Base-by-base conservation (phyloP, 2,797 vertebrate species). In the Cheracebus regulus region DNA sequence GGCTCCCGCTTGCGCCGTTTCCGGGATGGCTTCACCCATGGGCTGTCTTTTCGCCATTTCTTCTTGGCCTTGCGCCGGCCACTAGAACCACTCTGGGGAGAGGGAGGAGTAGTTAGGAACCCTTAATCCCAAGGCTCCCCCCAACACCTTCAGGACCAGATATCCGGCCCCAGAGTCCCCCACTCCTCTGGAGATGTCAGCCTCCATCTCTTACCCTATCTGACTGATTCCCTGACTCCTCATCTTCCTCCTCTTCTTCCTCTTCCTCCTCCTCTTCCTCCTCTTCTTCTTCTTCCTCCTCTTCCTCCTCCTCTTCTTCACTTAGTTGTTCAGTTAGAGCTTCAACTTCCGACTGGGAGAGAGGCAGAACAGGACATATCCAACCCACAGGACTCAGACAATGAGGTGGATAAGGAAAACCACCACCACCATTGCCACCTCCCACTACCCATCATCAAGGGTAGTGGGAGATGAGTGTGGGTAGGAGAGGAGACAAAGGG, bases 1-100 rank as follows among this genome's bases (percentile, higher is more conserved):
- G 98, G 99, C 61, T 98, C 98, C 87, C 98, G 97, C 44, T 99
- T 98, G 80, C 98, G 99, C 36, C 98, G 98, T 86, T 99, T 99
- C 57, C 98, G 98, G 4, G 98, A 98, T 0, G 99, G 99, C 52
- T 98, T 98, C n/a, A 97, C 97, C 99, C 99, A 99, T 0, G 98
- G 98, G 52, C 98, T 99, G 88, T 99, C 99, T 11, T 98, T 98
- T 4, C 97, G 98, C 93, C 98, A 99, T 4, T 98, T 98, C 97
- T 98, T 99, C 78, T 98, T 98, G 79, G 98, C 98, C 58, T 98
- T 98, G 33, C 98, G 88, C 12, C 98, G 97, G 91, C 98, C 98
- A 15, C 98, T 99, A n/a, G 98, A 98, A 44, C 98, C 98, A 89
- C 98, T 98, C 99, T 99, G 98, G 5, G 26, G 95, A 90, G 44